Conservation (phyloP, 1,140 invertebrate genomes). For the Akabosia matsudoensis region DNA sequence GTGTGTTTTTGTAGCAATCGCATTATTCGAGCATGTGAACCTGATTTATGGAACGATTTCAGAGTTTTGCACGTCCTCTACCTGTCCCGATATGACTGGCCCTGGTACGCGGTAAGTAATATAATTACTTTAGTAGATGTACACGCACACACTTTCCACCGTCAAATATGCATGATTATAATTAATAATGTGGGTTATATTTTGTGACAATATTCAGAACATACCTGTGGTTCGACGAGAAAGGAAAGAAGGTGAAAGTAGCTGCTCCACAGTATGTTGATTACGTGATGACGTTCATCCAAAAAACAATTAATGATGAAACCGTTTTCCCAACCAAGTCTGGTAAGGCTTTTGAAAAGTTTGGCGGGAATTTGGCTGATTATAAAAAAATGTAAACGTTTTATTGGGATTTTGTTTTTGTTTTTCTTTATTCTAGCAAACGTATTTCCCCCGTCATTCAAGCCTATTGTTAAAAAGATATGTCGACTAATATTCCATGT, state of each 20-base stretch:
- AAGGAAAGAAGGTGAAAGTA: slow-evolving; percentile 94
- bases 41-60: slow-evolving; percentile 95
- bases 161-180: too few relatives aligned
- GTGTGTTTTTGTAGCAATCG: slow-evolving; percentile 72
- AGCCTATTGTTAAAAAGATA: slow-evolving; percentile 92
- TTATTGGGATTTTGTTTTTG: slow-evolving; percentile 19
- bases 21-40: slow-evolving; percentile 97
- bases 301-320: slow-evolving; percentile 96
- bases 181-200: background rate
- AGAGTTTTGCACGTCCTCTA: slow-evolving; percentile 92
- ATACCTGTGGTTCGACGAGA: slow-evolving; percentile 98
- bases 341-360: slow-evolving; percentile 64
- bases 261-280: slow-evolving; percentile 97
- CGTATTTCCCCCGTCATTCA: slow-evolving; percentile 91
- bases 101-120: slow-evolving; percentile 77
- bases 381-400: slow-evolving; percentile 1
- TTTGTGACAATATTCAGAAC: too few relatives aligned
- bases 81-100: slow-evolving; percentile 91
- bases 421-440: slow-evolving; percentile 66
- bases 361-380: background rate
- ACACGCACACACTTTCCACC: too few relatives aligned
- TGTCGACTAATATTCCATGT: slow-evolving; percentile 94
- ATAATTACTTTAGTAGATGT: slow-evolving; percentile 25
- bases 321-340: slow-evolving; percentile 97
- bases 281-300: slow-evolving; percentile 96